These are phyloP conservation scores for Melospiza georgiana DNA, from an alignment of 2,113 vertebrate genomes.

Conservation along the genomic window DNA sequence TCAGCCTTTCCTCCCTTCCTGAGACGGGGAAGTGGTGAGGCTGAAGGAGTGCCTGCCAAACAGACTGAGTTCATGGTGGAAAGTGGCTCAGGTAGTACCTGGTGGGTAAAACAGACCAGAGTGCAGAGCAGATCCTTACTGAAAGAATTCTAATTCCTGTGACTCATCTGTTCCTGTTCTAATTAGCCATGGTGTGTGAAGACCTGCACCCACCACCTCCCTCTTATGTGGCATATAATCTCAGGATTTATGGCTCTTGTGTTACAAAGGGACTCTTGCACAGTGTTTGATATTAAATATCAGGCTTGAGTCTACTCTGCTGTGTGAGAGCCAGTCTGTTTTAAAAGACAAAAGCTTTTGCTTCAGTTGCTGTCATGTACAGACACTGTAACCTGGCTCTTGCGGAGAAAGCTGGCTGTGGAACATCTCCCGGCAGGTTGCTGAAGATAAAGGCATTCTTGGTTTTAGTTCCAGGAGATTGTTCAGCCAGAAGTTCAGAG, in stretches of 20 bases:
- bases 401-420: conserved; percentile 56
- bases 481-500: conserved; percentile 66
- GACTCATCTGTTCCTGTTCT: neutral
- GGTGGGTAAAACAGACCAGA: neutral
- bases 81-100: neutral
- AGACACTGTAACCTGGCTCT: conserved; percentile 45
- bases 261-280: neutral
- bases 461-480: conserved; percentile 60
- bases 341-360: conserved; percentile 56
- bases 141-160: conserved; percentile 6
- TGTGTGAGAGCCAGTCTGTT: neutral
- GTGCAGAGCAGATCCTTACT: neutral
- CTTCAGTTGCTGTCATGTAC: conserved; percentile 32
- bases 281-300: neutral
- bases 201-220: neutral
- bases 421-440: conserved; percentile 57
- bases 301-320: conserved; percentile 12
- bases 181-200: neutral
- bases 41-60: neutral
- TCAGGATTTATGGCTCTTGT: neutral
- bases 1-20: neutral
- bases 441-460: conserved; percentile 58
- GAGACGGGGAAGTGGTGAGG: neutral
- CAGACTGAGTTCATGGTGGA: neutral
- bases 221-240: neutral